Evolutionary conservation across 2,113 vertebrate species (phyloP), one percentile per base, ranked within the genome.

Genomic region (Chaetodon auriga): DNA sequence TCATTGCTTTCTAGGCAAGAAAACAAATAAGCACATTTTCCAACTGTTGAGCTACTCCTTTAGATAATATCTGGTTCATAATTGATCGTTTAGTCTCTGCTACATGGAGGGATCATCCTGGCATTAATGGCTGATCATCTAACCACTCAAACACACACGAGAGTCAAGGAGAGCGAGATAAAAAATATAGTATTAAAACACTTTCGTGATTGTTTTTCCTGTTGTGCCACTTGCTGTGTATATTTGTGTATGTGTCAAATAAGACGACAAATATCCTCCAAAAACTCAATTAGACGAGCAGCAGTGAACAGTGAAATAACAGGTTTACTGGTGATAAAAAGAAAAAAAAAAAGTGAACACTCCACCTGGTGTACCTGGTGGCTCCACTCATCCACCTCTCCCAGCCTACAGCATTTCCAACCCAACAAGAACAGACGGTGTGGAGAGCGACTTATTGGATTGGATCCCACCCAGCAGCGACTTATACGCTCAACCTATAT

Each of bases 401-500:
- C n/a, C 54, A 69, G 70, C 72, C 75, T 63, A 38, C 83, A 80
- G 84, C 74, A 60, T 69, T 75, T 89, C 68, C 76, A 82, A 15
- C 81, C 79, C 87, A 54, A 73, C 80, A 14, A 87, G 87, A 89
- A 87, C 92, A 94, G 90, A 87, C 83, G 90, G 89, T 54, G 68
- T 41, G 81, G 80, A 70, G 82, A 88, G 87, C 18, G 62, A 87
- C 63, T 93, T 87, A 89, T 86, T 88, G 90, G 87, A 86, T 91
- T 91, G 88, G 87, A 90, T 88, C 85, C 75, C 76, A 77, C 84
- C 88, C 90, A 92, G 83, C 80, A 90, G 89, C 58, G 84, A 88
- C 89, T 90, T 93, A 90, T 89, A 89, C 19, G 51, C 89, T 92
- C 90, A 82, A 92, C 87, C 92, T 93, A 90, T 94, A 92, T 92